Conservation (phyloP, 2,113 vertebrate genomes). For the Mormyrus lacerda region DNA sequence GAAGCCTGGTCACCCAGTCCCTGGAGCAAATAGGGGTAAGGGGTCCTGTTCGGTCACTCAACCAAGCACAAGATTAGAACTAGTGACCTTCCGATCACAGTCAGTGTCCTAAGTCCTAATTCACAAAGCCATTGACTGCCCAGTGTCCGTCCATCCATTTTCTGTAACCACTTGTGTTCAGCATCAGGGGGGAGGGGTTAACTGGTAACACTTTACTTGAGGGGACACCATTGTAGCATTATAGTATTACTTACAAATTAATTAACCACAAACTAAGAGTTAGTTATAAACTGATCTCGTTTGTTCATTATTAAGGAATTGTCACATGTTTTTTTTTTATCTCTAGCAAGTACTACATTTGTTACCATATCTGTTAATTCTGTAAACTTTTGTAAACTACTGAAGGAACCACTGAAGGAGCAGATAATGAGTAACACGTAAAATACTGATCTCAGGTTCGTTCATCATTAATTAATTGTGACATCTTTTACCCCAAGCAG, state of each 20-base stretch:
- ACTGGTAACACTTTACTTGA: neutral
- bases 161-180: neutral
- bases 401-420: neutral
- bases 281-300: neutral
- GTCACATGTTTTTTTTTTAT: neutral
- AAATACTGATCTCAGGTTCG: neutral
- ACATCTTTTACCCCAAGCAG: neutral
- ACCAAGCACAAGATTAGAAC: neutral
- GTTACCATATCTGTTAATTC: neutral
- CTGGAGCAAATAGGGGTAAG: neutral
- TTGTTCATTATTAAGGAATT: neutral
- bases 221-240: neutral
- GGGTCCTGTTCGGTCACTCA: neutral
- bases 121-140: neutral
- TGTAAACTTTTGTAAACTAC: neutral
- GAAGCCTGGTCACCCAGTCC: neutral
- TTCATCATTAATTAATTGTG: neutral
- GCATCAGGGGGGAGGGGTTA: neutral
- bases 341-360: neutral
- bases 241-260: neutral
- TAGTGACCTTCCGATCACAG: neutral
- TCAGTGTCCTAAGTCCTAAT: neutral
- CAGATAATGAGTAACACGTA: neutral
- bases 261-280: neutral
- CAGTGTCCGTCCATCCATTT: neutral